Conservation (phyloP, 2,888 invertebrate genomes). For the Drepanosiphum platanoidis region DNA sequence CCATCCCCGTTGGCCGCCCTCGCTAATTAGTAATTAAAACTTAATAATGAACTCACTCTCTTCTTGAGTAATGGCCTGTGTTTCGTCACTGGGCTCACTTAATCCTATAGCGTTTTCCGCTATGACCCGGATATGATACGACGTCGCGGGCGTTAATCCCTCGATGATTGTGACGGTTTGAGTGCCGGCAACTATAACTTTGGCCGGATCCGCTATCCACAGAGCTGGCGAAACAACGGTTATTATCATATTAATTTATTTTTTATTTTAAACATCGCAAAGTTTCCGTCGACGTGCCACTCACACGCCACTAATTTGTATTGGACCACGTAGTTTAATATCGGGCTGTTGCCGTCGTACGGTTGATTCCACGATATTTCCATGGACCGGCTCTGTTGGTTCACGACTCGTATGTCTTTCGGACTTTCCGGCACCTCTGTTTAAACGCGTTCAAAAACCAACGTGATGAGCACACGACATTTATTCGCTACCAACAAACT, state of each 20-base stretch:
- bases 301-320: conserved; percentile 72
- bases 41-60: too few species aligned
- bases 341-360: conserved; percentile 88
- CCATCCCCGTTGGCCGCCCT: too few species aligned
- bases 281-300: not conserved
- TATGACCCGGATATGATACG: conserved; percentile 87
- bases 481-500: not conserved
- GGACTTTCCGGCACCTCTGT: conserved; percentile 89
- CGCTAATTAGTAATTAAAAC: too few species aligned
- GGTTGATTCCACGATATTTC: conserved; percentile 91
- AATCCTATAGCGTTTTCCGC: conserved; percentile 90
- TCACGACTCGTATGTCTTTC: conserved; percentile 83
- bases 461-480: not conserved
- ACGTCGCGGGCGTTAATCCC: conserved; percentile 84
- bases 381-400: conserved; percentile 84
- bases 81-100: conserved; percentile 86
- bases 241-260: not conserved
- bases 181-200: conserved; percentile 83
- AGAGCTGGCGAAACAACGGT: conserved; percentile 71
- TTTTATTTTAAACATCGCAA: not conserved
- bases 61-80: conserved; percentile 86
- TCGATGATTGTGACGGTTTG: conserved; percentile 83
- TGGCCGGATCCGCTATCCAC: conserved; percentile 84
- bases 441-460: conserved; percentile 63
- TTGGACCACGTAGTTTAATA: conserved; percentile 88